These are phyloP conservation scores for Cottoperca gobio DNA, from an alignment of 2,797 vertebrate species.

Conservation along the genomic window DNA sequence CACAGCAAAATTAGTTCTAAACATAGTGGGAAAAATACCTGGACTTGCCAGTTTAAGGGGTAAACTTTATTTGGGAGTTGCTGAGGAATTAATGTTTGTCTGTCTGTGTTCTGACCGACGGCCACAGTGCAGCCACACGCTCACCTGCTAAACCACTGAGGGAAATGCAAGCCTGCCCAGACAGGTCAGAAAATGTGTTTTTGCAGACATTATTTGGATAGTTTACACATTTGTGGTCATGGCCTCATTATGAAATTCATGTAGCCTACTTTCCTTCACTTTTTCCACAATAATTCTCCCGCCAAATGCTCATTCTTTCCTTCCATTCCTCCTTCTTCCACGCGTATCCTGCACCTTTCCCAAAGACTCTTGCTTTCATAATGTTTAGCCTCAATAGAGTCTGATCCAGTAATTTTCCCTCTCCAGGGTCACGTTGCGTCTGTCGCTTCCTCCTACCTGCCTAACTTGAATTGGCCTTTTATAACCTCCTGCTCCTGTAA, in stretches of 20 bases:
- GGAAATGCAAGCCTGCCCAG: constrained; percentile 39
- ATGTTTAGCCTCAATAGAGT: constrained; percentile 2
- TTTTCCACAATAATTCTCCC: not conserved
- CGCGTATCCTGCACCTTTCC: constrained; percentile 6
- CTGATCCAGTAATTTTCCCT: constrained; percentile 20
- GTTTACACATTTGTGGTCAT: constrained; percentile 48
- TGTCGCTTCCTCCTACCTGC: not conserved
- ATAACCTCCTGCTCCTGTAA: not conserved
- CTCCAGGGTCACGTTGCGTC: not conserved
- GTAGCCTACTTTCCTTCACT: constrained; percentile 20
- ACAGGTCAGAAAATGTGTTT: constrained; percentile 56
- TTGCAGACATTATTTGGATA: constrained; percentile 49
- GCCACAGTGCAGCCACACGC: constrained; percentile 41
- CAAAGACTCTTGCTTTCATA: constrained; percentile 12
- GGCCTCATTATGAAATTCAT: constrained; percentile 40
- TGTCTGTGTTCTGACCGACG: constrained; percentile 25
- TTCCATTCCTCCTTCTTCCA: not conserved
- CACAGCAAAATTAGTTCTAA: constrained; percentile 22
- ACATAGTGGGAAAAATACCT: constrained; percentile 52
- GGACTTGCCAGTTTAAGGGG: not conserved
- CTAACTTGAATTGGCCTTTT: constrained; percentile 22
- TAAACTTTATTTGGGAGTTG: constrained; percentile 17
- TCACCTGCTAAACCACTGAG: constrained; percentile 55
- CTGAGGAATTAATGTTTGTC: constrained; percentile 33
- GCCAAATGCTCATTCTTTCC: constrained; percentile 38